Evolutionary conservation across 2,888 invertebrate genomes (phyloP), one percentile per base, ranked within the genome.

Genomic region (Caenorhabditis parvicauda): DNA sequence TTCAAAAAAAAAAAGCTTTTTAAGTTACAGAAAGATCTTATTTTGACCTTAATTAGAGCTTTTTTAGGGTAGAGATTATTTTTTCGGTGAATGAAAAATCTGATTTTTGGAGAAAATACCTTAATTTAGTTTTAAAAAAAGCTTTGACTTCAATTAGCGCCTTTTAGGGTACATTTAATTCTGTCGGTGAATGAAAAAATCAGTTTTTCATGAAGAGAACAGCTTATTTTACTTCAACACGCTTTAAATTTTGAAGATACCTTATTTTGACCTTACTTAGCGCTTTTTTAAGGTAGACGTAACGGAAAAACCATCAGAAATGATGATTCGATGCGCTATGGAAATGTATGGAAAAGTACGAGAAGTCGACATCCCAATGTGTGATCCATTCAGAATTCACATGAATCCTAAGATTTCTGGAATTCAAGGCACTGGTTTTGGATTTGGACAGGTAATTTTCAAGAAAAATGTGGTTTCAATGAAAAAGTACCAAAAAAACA

Each of bases 371-470:
- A 68, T 72, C 52, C 72, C 72, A 1, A 57, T 53, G 25, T 67
- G 63, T 47, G 73, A 73, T 52, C 69, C 68, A 0, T 42, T 64
- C 7, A 43, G 73, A n/a, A 27, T 43, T 5, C 47, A 49, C 14
- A 70, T 71, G 69, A 54, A 59, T 28, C 24, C 52, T n/a, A 62
- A 63, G 49, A 48, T 64, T 2, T 54, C 65, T 0, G 71, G 71
- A 7, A 56, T 71, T 46, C 64, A 63, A n/a, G 50, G 54, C 35
- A 69, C 65, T 46, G 67, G 70, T 2, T 71, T 71, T 46, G 59
- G 63, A 29, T 59, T 71, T 27, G 71, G 67, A 7, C 82, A 89
- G 59, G 62, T 65, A 17, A 12, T 50, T 43, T 39, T 12, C 29
- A 7, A 28, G 29, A 17, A 24, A 32, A 12, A 32, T 32, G 35